Conservation (phyloP, 2,888 invertebrate species). For the Prenolepis imparis region DNA sequence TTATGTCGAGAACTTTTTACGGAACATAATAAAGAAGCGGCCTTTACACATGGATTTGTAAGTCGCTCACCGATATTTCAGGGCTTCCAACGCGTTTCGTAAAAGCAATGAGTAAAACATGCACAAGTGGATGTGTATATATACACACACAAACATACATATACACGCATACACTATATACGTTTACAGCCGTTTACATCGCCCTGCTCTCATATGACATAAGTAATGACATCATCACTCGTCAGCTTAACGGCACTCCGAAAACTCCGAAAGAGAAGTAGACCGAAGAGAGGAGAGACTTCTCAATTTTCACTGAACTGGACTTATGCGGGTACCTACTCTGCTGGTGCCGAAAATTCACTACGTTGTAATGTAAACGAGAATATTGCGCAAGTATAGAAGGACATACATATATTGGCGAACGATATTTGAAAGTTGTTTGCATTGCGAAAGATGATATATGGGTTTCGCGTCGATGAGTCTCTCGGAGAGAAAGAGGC, state of each 20-base stretch:
- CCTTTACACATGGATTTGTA: neutral
- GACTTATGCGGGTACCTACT: neutral
- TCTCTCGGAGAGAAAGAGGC: neutral
- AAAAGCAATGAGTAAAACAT: constrained; percentile 5
- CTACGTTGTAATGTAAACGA: neutral
- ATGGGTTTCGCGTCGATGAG: neutral
- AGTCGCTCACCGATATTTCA: constrained; percentile 28
- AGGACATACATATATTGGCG: neutral
- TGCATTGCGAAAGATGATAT: neutral
- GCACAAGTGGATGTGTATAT: neutral
- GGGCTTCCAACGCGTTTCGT: constrained; percentile 1
- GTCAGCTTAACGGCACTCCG: constrained; percentile 14
- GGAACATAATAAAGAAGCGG: neutral
- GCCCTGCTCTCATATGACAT: constrained; percentile 24
- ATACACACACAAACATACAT: neutral
- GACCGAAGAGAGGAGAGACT: too few relatives aligned
- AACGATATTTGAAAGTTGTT: neutral
- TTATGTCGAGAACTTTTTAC: neutral
- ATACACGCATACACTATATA: neutral
- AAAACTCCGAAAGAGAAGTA: constrained; percentile 29
- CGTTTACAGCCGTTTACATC: constrained; percentile 19
- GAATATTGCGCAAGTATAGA: neutral
- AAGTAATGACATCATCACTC: constrained; percentile 35
- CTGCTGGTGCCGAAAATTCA: neutral
- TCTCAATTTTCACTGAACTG: neutral